Evolutionary conservation across 2,888 invertebrate species (phyloP).

Genomic region (Melanophora roralis): DNA sequence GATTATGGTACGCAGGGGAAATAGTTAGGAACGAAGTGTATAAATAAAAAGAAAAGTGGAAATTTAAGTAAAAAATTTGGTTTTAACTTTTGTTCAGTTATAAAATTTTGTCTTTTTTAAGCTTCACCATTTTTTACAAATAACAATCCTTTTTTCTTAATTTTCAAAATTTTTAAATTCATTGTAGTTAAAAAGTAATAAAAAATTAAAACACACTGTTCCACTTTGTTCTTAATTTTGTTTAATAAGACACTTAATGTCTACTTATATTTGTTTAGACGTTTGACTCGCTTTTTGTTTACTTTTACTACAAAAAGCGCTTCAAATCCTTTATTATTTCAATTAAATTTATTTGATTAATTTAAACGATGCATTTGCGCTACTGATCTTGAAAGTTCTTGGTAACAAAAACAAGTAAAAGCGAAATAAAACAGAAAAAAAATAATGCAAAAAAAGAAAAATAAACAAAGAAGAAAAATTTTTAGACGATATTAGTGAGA

Average conservation of each 20-base stretch:
- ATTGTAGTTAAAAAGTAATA: too few species aligned
- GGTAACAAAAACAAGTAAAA: background rate
- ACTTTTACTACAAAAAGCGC: background rate
- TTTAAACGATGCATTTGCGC: constrained; percentile 12
- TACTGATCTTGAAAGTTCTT: constrained; percentile 38
- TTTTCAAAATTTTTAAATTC: too few species aligned
- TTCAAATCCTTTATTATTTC: constrained; percentile 12
- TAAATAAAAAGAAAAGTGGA: too few species aligned
- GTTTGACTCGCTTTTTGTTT: background rate
- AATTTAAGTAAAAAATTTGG: too few species aligned
- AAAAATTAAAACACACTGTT: background rate
- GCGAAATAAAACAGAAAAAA: background rate
- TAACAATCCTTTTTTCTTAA: too few species aligned
- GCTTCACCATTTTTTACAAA: too few species aligned
- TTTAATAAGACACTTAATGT: background rate
- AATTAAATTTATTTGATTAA: constrained; percentile 26
- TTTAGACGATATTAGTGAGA: constrained; percentile 2
- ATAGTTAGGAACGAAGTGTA: too few species aligned
- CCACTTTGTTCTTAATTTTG: background rate
- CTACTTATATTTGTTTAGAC: constrained; percentile 1
- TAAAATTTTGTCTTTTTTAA: too few species aligned
- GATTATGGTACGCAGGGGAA: too few species aligned
- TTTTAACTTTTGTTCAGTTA: too few species aligned
- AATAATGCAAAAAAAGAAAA: background rate
- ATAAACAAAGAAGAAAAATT: constrained; percentile 4